Conservation (phyloP, 2,113 vertebrate species). For the Oryctolagus cuniculus region DNA sequence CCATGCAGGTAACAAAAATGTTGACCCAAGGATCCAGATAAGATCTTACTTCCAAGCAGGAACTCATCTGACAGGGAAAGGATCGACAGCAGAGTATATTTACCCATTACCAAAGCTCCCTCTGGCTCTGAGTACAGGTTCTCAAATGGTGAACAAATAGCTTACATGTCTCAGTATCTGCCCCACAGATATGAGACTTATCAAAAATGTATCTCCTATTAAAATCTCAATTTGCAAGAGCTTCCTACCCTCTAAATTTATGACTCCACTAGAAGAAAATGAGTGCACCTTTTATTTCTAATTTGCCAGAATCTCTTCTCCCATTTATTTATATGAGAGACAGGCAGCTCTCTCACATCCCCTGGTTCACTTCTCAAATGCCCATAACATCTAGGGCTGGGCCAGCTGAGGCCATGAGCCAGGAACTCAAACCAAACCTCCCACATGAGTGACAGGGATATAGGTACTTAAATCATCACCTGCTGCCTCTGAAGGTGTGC, state of each 20-base stretch:
- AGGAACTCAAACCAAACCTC: too few species aligned
- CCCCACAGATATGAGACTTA: not conserved
- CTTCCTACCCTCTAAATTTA: not conserved
- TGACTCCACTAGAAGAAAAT: not conserved
- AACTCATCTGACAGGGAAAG: too few species aligned
- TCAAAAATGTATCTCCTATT: not conserved
- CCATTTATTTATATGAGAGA: not conserved
- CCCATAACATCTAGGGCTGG: too few species aligned
- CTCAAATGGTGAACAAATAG: conserved; percentile 14
- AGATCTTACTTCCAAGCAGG: not conserved
- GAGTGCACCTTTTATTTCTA: not conserved
- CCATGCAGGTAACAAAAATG: not conserved
- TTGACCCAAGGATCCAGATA: not conserved
- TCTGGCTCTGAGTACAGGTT: not conserved
- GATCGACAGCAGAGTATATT: not conserved
- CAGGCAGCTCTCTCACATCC: too few species aligned
- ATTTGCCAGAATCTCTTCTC: conserved; percentile 17
- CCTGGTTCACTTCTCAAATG: too few species aligned
- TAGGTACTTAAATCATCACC: too few species aligned
- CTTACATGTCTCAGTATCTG: not conserved
- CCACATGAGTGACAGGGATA: too few species aligned
- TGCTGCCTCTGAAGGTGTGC: too few species aligned
- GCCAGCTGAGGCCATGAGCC: too few species aligned
- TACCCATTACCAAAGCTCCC: not conserved
- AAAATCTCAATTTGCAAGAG: not conserved